These are phyloP conservation scores for Cetoscarus ocellatus DNA, from an alignment of 2,797 vertebrate species.

Conservation along the genomic window DNA sequence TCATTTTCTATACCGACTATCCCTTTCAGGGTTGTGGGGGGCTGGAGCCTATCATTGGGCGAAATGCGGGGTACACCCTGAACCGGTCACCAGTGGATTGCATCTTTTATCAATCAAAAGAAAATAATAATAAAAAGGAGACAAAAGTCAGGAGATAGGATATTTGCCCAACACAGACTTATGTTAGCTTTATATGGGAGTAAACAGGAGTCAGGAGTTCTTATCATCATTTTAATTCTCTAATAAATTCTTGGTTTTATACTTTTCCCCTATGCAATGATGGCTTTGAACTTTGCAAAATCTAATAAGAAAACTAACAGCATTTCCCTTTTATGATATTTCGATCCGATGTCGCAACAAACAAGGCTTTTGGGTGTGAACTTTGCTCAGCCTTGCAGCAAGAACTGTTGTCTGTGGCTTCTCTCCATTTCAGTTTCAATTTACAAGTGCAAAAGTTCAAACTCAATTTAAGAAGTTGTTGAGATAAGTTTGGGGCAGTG, in stretches of 20 bases:
- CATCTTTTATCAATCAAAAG: no score
- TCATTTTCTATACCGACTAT: no score
- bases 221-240: not conserved
- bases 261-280: not conserved
- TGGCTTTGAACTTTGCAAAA: not conserved
- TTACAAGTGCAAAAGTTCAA: not conserved
- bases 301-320: not conserved
- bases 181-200: no score
- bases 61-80: no score
- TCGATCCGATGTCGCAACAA: not conserved
- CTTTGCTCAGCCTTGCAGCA: not conserved
- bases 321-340: not conserved
- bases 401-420: not conserved
- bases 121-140: no score
- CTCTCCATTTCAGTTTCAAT: not conserved
- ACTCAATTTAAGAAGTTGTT: not conserved
- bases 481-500: no score
- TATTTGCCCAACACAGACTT: no score
- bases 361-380: not conserved
- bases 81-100: no score
- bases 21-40: no score
- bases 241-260: not conserved
- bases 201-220: no score
- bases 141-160: no score
- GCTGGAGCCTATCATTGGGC: no score